Evolutionary conservation across 2,888 invertebrate genomes (phyloP), one percentile per base, ranked within the genome.

Genomic region (Calameuta pallipes): DNA sequence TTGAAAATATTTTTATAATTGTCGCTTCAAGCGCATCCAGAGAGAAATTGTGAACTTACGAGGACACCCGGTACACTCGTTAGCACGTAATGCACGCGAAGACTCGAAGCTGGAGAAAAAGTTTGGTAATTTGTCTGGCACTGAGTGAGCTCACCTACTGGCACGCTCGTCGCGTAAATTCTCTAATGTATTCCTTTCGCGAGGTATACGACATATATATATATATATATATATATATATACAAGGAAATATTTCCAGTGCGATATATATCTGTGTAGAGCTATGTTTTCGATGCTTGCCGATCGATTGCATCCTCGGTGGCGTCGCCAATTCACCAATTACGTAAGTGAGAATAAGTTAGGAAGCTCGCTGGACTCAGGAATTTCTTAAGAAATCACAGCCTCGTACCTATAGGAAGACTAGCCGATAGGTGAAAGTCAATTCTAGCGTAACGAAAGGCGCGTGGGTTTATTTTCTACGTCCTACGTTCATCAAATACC

Each of bases 51-150:
- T 71, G 71, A 71, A n/a, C 31, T 71, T 34, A 31, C 31, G 31
- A 71, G 71, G 11, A 71, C 33, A 34, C 31, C 33, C 35, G 73
- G 71, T 71, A 73, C 41, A n/a, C 69, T 33, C 15, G 75, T 70
- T 36, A 68, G 30, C 35, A 76, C 70, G 34, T 69, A n/a, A 30
- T 75, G 12, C 23, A 41, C 69, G 31, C 74, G 68, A 70, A 74
- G 31, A 23, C 73, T 78, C 78, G 75, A 37, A 56, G 23, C 71
- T 12, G 31, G 23, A 71, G 33, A 71, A 71, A 56, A 56, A 56
- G 23, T 56, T 56, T 23, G 56, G 56, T 56, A 56, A 56, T 56
- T 56, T 56, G 23, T 56, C 23, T 56, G 56, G 56, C 23, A 56
- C 56, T 56, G 56, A 56, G 56, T 23, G 23, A 56, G 56, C 23